phyloP scores from a whole-genome alignment of 2,113 vertebrate genomes.

The Dunckerocampus dactyliophorus region DNA sequence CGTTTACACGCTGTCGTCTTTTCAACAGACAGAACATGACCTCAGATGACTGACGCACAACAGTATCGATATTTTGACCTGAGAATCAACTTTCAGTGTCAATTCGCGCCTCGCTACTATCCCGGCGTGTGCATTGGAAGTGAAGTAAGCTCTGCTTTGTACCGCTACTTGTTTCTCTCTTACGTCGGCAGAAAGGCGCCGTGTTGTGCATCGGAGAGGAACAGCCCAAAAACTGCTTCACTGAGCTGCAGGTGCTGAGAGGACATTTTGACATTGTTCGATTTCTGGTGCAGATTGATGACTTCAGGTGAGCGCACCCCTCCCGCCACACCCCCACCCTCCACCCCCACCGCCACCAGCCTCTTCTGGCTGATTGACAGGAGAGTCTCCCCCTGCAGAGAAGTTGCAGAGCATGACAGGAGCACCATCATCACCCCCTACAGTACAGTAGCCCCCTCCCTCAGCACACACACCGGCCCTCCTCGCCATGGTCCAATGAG shows the following conservation, averaged over 20 bases:
- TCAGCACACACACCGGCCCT: conserved; percentile 9
- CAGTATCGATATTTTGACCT: too few species aligned
- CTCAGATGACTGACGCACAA: too few species aligned
- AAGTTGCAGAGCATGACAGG: conserved; percentile 71
- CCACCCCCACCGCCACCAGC: conserved; percentile 50
- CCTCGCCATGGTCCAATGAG: conserved; percentile 42
- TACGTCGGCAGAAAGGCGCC: conserved; percentile 79
- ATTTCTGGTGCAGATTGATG: conserved; percentile 94
- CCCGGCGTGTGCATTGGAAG: too few species aligned
- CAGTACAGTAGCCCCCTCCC: not conserved
- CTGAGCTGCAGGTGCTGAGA: conserved; percentile 91
- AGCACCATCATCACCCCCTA: conserved; percentile 62
- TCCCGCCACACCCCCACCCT: not conserved
- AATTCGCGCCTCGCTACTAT: too few species aligned
- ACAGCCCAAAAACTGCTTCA: conserved; percentile 91
- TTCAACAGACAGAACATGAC: too few species aligned
- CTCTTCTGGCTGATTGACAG: conserved; percentile 65
- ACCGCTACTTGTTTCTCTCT: conserved; percentile 12
- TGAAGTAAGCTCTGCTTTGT: not conserved
- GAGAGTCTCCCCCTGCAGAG: conserved; percentile 67
- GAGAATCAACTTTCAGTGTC: too few species aligned
- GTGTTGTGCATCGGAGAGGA: conserved; percentile 90
- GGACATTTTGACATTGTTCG: conserved; percentile 94
- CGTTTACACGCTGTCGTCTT: too few species aligned
- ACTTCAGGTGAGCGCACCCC: conserved; percentile 79